phyloP scores from a whole-genome alignment of 2,888 invertebrate genomes.

The Ischnura elegans region DNA sequence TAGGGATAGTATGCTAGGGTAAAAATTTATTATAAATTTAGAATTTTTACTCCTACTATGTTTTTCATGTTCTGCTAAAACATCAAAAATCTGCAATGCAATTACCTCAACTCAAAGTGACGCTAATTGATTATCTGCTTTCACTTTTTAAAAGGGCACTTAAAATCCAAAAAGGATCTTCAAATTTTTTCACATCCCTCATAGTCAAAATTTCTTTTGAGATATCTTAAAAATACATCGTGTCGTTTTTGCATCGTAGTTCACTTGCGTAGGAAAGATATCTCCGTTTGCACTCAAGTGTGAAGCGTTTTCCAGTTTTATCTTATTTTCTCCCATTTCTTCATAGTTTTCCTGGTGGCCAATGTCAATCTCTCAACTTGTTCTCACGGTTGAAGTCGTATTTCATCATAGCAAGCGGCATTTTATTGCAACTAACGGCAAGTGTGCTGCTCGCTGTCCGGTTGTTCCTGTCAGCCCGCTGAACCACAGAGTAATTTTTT shows the following conservation, averaged over 20 bases:
- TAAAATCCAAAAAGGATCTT: too few species aligned
- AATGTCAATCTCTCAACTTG: not conserved
- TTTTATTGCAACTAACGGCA: not conserved
- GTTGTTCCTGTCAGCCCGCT: not conserved
- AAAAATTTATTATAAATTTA: too few species aligned
- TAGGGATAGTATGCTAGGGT: too few species aligned
- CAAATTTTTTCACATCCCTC: too few species aligned
- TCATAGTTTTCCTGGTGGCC: not conserved
- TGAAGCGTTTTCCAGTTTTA: not conserved
- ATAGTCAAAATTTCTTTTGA: too few species aligned
- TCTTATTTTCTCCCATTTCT: not conserved
- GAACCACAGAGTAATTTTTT: not conserved
- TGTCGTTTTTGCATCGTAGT: not conserved
- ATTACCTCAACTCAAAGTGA: too few species aligned
- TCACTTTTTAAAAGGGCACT: too few species aligned
- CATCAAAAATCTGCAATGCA: too few species aligned
- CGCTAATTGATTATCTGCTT: too few species aligned
- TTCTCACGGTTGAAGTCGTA: slow-evolving; percentile 6
- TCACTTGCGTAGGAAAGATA: not conserved
- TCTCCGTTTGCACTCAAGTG: not conserved
- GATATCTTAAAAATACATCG: too few species aligned
- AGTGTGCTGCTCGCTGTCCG: not conserved
- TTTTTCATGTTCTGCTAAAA: too few species aligned
- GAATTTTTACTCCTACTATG: too few species aligned
- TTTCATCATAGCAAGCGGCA: not conserved